Evolutionary conservation across 2,888 invertebrate genomes (phyloP).

Genomic region (Melipona beecheii): DNA sequence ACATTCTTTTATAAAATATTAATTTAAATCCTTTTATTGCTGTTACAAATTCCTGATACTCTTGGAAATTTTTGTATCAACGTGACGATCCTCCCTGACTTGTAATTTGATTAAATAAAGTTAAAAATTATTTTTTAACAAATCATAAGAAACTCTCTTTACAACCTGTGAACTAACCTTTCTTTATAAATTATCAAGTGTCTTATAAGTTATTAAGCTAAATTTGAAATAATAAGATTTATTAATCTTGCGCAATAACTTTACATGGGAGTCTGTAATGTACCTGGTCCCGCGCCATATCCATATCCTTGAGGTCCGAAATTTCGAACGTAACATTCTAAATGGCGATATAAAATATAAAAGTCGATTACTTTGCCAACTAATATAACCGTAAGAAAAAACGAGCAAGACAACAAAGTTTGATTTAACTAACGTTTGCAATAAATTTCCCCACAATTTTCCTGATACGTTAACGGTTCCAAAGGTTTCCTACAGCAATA

Average conservation of each 20-base stretch:
- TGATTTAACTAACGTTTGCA: slow-evolving; percentile 84
- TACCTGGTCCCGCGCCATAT: slow-evolving; percentile 81
- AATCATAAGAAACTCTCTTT: not conserved
- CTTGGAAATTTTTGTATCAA: not conserved
- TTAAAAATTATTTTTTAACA: slow-evolving; percentile 20
- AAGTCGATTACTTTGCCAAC: not conserved
- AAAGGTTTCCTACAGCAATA: slow-evolving; percentile 85
- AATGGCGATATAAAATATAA: slow-evolving; percentile 38
- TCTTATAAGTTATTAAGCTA: not conserved
- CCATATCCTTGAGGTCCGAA: slow-evolving; percentile 85
- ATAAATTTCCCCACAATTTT: slow-evolving; percentile 85
- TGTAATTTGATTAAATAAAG: not conserved
- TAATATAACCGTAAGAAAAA: not conserved
- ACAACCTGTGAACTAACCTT: not conserved
- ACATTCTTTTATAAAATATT: not conserved
- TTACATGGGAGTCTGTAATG: slow-evolving; percentile 79
- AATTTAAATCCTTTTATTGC: not conserved
- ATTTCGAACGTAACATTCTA: slow-evolving; percentile 85
- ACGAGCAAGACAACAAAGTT: not conserved
- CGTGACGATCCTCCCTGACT: not conserved
- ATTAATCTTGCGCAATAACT: slow-evolving; percentile 25
- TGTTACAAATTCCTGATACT: not conserved
- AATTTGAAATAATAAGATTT: slow-evolving; percentile 20
- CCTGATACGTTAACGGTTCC: slow-evolving; percentile 84
- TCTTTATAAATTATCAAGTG: not conserved